Percentiles rank a stretch among this genome's conserved stretches.
Conservation (phyloP, 2,113 vertebrate genomes). For the Octodon degus region DNA sequence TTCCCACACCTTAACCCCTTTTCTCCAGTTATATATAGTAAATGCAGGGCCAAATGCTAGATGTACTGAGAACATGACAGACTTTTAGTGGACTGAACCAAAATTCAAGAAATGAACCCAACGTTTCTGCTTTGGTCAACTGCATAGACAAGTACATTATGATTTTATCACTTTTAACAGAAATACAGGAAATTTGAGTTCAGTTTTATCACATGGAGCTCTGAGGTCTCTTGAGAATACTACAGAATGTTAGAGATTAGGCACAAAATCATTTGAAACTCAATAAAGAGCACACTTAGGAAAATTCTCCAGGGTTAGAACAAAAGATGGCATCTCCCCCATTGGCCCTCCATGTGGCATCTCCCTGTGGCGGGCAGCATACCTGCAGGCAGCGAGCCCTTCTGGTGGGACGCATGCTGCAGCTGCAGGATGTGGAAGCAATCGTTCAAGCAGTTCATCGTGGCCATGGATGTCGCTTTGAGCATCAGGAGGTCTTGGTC, state of each 20-base stretch:
- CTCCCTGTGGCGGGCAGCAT: slow-evolving; percentile 61
- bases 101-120: not conserved
- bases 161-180: slow-evolving; percentile 20
- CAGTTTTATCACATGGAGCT: not conserved
- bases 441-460: slow-evolving; percentile 98
- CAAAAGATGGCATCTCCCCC: not conserved
- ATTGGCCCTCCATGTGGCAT: not conserved
- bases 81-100: not conserved
- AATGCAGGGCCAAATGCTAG: not conserved
- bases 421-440: slow-evolving; percentile 98
- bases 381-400: slow-evolving; percentile 91
- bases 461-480: slow-evolving; percentile 98
- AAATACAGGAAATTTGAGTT: slow-evolving; percentile 11
- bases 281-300: not conserved
- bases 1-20: not conserved
- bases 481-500: slow-evolving; percentile 98
- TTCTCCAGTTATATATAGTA: slow-evolving; percentile 11
- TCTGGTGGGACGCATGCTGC: slow-evolving; percentile 94
- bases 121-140: not conserved
- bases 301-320: slow-evolving; percentile 41
- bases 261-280: slow-evolving; percentile 50
- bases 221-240: not conserved
- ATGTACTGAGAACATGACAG: not conserved
- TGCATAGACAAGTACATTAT: not conserved
- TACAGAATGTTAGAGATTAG: slow-evolving; percentile 3